Evolutionary conservation across 2,113 vertebrate genomes (phyloP).

Genomic region (Chaetodon auriga): DNA sequence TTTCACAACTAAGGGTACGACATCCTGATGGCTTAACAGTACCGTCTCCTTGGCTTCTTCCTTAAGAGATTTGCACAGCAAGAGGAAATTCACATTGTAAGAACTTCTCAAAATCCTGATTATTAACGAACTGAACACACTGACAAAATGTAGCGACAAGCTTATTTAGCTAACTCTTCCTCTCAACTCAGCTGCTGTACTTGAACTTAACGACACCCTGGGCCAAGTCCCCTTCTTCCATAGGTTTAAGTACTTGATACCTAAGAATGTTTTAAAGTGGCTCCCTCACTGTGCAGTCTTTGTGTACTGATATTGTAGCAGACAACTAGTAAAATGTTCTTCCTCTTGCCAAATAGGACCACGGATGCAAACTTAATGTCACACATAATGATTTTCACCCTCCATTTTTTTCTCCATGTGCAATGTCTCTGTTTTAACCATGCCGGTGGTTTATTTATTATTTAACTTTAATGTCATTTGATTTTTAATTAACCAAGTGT

Average conservation of each 20-base stretch:
- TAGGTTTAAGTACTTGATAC: slow-evolving; percentile 56
- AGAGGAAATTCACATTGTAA: slow-evolving; percentile 23
- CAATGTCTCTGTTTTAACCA: slow-evolving; percentile 72
- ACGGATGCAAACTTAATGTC: slow-evolving; percentile 59
- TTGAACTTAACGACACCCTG: slow-evolving; percentile 57
- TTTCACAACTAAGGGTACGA: slow-evolving; percentile 33
- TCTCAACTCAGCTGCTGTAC: slow-evolving; percentile 72
- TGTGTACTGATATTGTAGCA: slow-evolving; percentile 49
- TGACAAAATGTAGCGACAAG: slow-evolving; percentile 57
- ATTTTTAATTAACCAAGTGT: slow-evolving; percentile 58
- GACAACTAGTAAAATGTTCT: slow-evolving; percentile 42
- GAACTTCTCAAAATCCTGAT: slow-evolving; percentile 3
- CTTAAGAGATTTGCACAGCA: slow-evolving; percentile 61
- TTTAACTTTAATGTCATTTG: slow-evolving; percentile 61
- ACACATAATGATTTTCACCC: slow-evolving; percentile 48
- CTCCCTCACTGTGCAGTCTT: slow-evolving; percentile 51
- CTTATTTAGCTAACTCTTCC: slow-evolving; percentile 53
- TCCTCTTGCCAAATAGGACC: slow-evolving; percentile 66
- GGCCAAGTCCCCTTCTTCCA: slow-evolving; percentile 55
- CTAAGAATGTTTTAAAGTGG: slow-evolving; percentile 45
- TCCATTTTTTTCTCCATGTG: slow-evolving; percentile 11
- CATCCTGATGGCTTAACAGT: background rate
- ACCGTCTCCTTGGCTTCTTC: slow-evolving; percentile 13
- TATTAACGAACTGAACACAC: slow-evolving; percentile 45
- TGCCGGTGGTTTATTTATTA: slow-evolving; percentile 82